Evolutionary conservation across 2,888 invertebrate species (phyloP), one percentile per base, ranked within the genome.

Genomic region (Autographa pulchrina): DNA sequence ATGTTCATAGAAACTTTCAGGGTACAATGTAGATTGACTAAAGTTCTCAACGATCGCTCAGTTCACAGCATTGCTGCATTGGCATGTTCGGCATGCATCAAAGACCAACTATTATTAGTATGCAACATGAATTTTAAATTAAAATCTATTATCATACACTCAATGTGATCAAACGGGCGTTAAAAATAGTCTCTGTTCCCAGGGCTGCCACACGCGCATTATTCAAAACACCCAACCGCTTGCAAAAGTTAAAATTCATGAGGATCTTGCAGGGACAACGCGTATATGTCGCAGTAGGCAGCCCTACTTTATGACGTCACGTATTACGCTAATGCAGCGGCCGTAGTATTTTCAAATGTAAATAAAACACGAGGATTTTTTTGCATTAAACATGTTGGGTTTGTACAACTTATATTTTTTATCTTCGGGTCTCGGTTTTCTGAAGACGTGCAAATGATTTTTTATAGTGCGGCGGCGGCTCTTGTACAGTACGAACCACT

Each of bases 171-270:
- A 82, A 83, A 84, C 73, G 72, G 35, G 71, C 35, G 78, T 70
- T 78, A 75, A 84, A 86, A 85, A 83, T 83, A 86, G 86, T 80
- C 74, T 78, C 77, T 76, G 74, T 71, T 80, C 73, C 74, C 72
- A 82, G 83, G 83, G 86, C 67, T 85, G 80, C 75, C 75, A 78
- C 82, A 82, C 83, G 84, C 85, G 86, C 89, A 91, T 91, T 90
- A 92, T 92, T 92, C 90, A 92, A 87, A 89, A 86, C 86, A 78
- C 83, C 82, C 83, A 75, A 71, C 77, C 81, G 83, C 85, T 83
- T 85, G 83, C 86, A 84, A 85, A 85, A 87, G 90, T 94, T 93
- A 92, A 94, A 92, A 94, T 94, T 94, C 94, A 94, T 92, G 93
- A 93, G 90, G 78, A 86, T 82, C 86, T 86, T 86, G 75, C 86